Base-by-base conservation (phyloP, 2,888 invertebrate genomes). In the Polydrusus cervinus region DNA sequence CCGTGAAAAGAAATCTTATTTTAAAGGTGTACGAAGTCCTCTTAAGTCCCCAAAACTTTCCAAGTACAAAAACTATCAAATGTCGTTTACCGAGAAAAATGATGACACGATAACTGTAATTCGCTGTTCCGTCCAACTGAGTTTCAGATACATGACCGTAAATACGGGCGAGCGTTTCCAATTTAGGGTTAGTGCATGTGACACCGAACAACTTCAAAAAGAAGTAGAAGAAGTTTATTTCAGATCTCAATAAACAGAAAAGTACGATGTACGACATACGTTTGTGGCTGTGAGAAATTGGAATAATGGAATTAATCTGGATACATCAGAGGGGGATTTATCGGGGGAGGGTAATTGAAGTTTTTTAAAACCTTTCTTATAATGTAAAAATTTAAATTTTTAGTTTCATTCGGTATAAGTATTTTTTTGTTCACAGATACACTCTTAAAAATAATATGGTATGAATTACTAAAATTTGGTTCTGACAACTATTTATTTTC, bases 151-250 rank as follows among this genome's bases (percentile, higher is more conserved):
- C 14, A 57, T 2, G 34, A 57, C 38, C 34, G 57, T 57, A 57
- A 57, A 57, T 57, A 30, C 16, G 14, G 57, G 34, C 30, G 57
- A 14, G 34, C 14, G 13, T 8, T 38, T 14, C 10, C 38, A 34
- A 38, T 57, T 57, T 57, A 57, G 30, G 34, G 57, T 57, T 57
- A 57, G 34, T 57, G 57, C 57, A 57, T 57, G 57, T 57, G 57
- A 38, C 38, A 57, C 57, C 38, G 57, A 57, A 57, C 57, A 57
- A 57, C 57, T 57, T 57, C 38, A 38, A 57, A 57, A 57, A 53
- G 53, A 53, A 20, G 25, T 53, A 53, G 20, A 53, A 53, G 53
- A 53, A 38, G 38, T 57, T 57, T 34, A 57, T 57, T 55, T 38
- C 34, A 34, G 34, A 34, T 38, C 10, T 38, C 57, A 38, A 57